These are phyloP conservation scores for Clanis bilineata DNA, from an alignment of 2,888 invertebrate species.

Conservation along the genomic window DNA sequence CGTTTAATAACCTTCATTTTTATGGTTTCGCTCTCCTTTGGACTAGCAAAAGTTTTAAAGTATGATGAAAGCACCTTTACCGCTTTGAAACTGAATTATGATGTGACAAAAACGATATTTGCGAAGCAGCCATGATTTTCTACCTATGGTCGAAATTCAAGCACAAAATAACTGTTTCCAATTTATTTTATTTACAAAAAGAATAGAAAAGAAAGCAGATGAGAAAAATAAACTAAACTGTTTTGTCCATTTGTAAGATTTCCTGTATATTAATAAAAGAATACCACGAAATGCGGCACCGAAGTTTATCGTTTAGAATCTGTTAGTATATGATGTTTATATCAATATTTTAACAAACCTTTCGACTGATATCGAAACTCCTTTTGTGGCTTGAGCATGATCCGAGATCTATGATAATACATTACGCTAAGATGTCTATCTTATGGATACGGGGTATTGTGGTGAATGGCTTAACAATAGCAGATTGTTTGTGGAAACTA, in stretches of 20 bases:
- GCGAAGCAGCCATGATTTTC: not conserved
- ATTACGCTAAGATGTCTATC: too few species aligned
- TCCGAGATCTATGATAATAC: too few species aligned
- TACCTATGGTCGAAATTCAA: too few species aligned
- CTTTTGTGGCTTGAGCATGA: not conserved
- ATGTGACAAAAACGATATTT: not conserved
- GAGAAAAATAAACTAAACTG: too few species aligned
- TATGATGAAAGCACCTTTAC: slow-evolving; percentile 1
- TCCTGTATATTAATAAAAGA: too few species aligned
- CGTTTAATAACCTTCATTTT: slow-evolving; percentile 1
- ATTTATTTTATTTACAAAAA: too few species aligned
- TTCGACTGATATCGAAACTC: not conserved
- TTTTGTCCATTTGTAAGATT: too few species aligned
- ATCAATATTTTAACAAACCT: not conserved
- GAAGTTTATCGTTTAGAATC: too few species aligned
- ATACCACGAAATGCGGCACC: too few species aligned
- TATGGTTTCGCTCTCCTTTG: not conserved
- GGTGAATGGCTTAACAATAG: slow-evolving; percentile 43
- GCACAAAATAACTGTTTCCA: too few species aligned
- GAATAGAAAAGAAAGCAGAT: too few species aligned
- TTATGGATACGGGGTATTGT: slow-evolving; percentile 37
- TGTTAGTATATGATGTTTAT: too few species aligned
- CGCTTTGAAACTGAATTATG: not conserved
- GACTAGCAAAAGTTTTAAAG: slow-evolving; percentile 1
- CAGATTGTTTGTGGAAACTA: slow-evolving; percentile 51